Evolutionary conservation across 2,113 vertebrate genomes (phyloP), one percentile per base, ranked within the genome.

Genomic region (Aleadryas rufinucha): DNA sequence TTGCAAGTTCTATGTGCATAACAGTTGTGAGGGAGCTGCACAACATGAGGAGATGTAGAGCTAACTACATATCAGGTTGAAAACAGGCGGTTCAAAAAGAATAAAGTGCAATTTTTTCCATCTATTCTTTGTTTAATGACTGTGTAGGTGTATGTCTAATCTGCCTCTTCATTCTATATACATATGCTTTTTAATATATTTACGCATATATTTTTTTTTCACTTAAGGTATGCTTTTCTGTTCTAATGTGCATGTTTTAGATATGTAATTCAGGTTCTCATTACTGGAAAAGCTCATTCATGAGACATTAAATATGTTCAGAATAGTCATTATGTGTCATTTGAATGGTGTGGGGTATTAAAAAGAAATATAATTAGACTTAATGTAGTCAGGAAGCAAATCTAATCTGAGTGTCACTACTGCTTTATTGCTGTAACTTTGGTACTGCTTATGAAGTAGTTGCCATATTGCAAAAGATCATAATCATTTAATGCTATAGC

Each of bases 341-440:
- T 94, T 94, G 71, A 95, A 92, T 93, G 76, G 85, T 84, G 31
- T 78, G 71, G 59, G 30, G 21, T 93, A 90, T 96, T 93, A 93
- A 94, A 93, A 95, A 90, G 49, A 52, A 93, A 75, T 95, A 90
- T 90, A 96, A 94, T 96, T 89, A 96, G 68, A 56, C 69, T 95
- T 95, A 84, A 92, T 94, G 41, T 87, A 92, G 90, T 94, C 90
- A 84, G 92, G 76, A 96, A 91, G 88, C 80, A 94, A 71, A 95
- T 92, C 76, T 93, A 92, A 97, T 93, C 77, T 93, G 71, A 89
- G 80, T 70, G 91, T 92, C 90, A 93, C 74, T 91, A 74, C 54
- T 96, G 71, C 56, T 94, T 96, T 96, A 96, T 90, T 94, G 85
- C 86, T 72, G 21, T 86, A 84, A 89, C 88, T 87, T 97, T 84